Percentiles rank a stretch among this genome's conserved stretches.
Evolutionary conservation across 2,888 invertebrate species (phyloP).

Genomic region (Drosophila tanythrix): DNA sequence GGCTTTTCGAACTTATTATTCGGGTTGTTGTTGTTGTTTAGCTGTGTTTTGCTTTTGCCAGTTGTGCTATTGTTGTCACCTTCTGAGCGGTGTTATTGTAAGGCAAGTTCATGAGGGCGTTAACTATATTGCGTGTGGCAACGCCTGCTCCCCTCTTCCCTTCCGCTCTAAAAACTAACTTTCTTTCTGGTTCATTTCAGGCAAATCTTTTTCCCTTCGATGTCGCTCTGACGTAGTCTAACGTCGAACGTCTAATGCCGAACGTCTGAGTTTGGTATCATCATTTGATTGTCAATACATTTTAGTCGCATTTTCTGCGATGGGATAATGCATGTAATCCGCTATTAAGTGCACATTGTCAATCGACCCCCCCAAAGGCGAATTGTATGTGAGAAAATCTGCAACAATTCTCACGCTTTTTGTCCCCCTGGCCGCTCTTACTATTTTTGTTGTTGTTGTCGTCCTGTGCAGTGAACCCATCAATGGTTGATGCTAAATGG

Average conservation of each 20-base stretch:
- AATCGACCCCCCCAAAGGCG: slow-evolving; percentile 64
- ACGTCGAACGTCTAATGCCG: slow-evolving; percentile 40
- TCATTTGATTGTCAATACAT: slow-evolving; percentile 82
- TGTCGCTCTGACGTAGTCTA: slow-evolving; percentile 13
- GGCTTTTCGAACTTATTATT: slow-evolving; percentile 30
- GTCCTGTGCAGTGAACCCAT: slow-evolving; percentile 73
- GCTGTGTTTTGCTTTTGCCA: slow-evolving; percentile 49
- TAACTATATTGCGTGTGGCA: slow-evolving; percentile 26
- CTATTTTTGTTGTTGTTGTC: slow-evolving; percentile 47
- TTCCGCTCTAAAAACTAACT: slow-evolving; percentile 42
- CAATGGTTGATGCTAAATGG: slow-evolving; percentile 65
- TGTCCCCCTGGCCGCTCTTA: slow-evolving; percentile 33
- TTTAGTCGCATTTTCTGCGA: slow-evolving; percentile 74
- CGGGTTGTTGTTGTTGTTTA: not conserved
- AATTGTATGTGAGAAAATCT: slow-evolving; percentile 79
- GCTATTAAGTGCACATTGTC: slow-evolving; percentile 82
- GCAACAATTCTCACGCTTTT: slow-evolving; percentile 81
- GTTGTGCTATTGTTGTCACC: slow-evolving; percentile 59
- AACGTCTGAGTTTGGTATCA: slow-evolving; percentile 73
- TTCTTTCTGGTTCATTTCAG: slow-evolving; percentile 52
- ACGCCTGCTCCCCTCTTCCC: not conserved
- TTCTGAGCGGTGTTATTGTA: slow-evolving; percentile 38
- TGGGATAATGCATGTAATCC: slow-evolving; percentile 84
- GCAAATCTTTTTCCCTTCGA: slow-evolving; percentile 30
- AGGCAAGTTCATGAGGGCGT: slow-evolving; percentile 33